These are phyloP conservation scores for cat (Felis catus) DNA, from an alignment of 2,113 vertebrate species.

Conservation along the genomic window DNA sequence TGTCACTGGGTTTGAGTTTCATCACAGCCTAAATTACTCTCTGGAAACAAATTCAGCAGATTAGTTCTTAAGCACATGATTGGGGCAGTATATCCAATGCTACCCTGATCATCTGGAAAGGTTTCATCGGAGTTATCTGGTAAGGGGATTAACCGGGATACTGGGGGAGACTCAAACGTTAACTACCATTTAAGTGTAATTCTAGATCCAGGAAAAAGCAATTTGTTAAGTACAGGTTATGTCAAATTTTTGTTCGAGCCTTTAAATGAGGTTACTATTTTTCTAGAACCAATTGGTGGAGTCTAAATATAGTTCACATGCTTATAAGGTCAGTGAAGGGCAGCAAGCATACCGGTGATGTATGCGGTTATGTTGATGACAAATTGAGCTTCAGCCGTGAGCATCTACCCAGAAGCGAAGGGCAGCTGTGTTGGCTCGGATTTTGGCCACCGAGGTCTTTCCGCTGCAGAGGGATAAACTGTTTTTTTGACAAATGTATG, in stretches of 20 bases:
- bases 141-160: conserved; percentile 32
- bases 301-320: conserved; percentile 21
- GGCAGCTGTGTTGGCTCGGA: not conserved
- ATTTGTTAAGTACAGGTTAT: conserved; percentile 28
- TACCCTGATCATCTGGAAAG: conserved; percentile 1
- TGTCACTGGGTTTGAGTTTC: not conserved
- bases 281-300: not conserved
- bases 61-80: conserved; percentile 45
- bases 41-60: conserved; percentile 24
- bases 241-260: conserved; percentile 13
- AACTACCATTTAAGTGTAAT: conserved; percentile 20
- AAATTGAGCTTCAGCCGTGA: not conserved
- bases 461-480: not conserved
- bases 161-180: not conserved
- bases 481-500: not conserved
- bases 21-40: not conserved
- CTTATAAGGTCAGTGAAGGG: not conserved
- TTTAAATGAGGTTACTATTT: conserved; percentile 26
- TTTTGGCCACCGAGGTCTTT: not conserved
- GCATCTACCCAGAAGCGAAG: not conserved
- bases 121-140: conserved; percentile 40
- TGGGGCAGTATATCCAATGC: not conserved
- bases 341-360: not conserved
- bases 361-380: not conserved
- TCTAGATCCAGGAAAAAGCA: conserved; percentile 41